Evolutionary conservation across 1,140 invertebrate species (phyloP).

Genomic region (Ips nitidus): DNA sequence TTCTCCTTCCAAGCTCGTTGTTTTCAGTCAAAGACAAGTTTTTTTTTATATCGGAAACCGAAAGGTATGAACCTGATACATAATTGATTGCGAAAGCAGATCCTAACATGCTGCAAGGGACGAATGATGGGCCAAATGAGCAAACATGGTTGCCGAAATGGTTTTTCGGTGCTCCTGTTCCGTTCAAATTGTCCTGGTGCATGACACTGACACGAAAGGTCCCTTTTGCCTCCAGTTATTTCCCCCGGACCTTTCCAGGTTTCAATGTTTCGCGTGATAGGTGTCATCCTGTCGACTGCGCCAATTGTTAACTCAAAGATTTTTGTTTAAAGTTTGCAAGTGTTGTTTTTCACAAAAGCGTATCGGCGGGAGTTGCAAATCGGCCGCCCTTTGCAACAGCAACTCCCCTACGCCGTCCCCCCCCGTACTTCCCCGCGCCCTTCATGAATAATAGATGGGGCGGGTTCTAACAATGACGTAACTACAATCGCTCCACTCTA

Average conservation of each 20-base stretch:
- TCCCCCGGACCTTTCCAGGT: too few relatives aligned
- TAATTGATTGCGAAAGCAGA: constrained; percentile 34
- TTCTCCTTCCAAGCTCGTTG: not conserved
- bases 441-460: constrained; percentile 54
- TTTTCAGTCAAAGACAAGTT: not conserved
- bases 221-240: too few relatives aligned
- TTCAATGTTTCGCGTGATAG: too few relatives aligned
- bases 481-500: constrained; percentile 52
- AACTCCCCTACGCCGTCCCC: constrained; percentile 21
- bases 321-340: too few relatives aligned
- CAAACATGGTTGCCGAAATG: constrained; percentile 34
- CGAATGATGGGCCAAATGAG: constrained; percentile 36
- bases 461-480: constrained; percentile 55
- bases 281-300: too few relatives aligned
- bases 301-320: too few relatives aligned
- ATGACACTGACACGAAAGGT: constrained; percentile 25
- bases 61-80: constrained; percentile 29
- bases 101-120: constrained; percentile 37
- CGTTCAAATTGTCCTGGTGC: constrained; percentile 24
- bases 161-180: constrained; percentile 32
- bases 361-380: constrained; percentile 15
- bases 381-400: constrained; percentile 21
- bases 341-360: not conserved
- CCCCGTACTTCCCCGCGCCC: constrained; percentile 34
- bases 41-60: constrained; percentile 18